Evolutionary conservation across 1,140 invertebrate species (phyloP), one percentile per base, ranked within the genome.

Genomic region (Lepidurus couesii): DNA sequence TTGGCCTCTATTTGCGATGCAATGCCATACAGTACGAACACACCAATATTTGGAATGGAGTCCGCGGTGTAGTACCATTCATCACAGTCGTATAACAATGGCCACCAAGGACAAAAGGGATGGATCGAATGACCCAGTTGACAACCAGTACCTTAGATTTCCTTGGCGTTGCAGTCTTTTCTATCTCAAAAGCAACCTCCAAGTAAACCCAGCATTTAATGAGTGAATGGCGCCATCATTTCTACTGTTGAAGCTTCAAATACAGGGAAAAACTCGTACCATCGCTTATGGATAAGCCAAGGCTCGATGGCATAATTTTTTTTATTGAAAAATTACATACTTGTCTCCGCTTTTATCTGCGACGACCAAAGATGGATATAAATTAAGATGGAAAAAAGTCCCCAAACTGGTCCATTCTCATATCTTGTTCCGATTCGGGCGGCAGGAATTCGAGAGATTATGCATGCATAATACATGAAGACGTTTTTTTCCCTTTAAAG

Each of bases 381-480:
- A 21, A 65, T 65, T 65, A 65, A 16, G 16, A 65, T 65, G 53
- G 53, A n/a, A 21, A 65, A 65, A 21, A 65, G 13, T 21, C 21
- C 53, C 16, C 16, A 21, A 65, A 16, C 8, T 65, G 21, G 16
- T 65, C 53, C 21, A 7, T 65, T 65, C 53, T 65, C 53, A 65
- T 65, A 65, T 13, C 21, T 65, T 65, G 53, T 65, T 16, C n/a
- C 53, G 53, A 65, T 16, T 65, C 53, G 53, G 21, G 53, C 53
- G 53, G 53, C 53, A 65, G 13, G 53, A 16, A 65, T n/a, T 65
- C 53, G 8, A 65, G 53, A 16, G 9, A 65, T 65, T 65, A 13
- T n/a, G 53, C 53, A 65, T 65, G 53, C 53, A 65, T 65, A 65
- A 65, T 65, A 65, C 16, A 65, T 65, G 53, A 65, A 65, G 53